These are phyloP conservation scores for Papilio polytes DNA, from an alignment of 1,140 invertebrate species.

Conservation along the genomic window DNA sequence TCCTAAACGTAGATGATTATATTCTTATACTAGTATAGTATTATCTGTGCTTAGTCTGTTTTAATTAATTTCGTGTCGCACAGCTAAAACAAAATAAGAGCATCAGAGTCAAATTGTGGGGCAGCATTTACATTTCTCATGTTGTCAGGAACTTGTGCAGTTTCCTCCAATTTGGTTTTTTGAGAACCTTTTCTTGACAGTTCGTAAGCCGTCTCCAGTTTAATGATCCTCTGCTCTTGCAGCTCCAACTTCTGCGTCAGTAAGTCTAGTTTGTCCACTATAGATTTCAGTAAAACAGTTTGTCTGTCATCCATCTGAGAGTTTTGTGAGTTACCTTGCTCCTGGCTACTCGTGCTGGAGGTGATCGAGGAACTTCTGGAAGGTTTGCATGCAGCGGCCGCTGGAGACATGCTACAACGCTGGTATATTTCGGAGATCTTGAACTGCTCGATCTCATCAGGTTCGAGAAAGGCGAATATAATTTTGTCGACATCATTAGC, in stretches of 20 bases:
- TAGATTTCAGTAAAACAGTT: background rate
- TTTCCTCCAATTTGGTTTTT: background rate
- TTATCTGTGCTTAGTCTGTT: background rate
- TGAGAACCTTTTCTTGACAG: background rate
- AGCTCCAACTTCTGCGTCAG: background rate
- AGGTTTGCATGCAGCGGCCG: no score
- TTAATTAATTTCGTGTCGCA: background rate
- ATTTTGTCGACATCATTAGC: constrained; percentile 60
- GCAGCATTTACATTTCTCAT: background rate
- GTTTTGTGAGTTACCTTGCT: background rate
- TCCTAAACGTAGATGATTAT: background rate
- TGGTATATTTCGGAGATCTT: constrained; percentile 62
- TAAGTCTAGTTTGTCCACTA: constrained; percentile 17
- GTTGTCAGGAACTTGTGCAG: background rate
- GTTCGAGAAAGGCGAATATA: constrained; percentile 48
- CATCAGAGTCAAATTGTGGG: background rate
- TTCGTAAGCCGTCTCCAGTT: constrained; percentile 10
- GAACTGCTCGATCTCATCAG: constrained; percentile 56
- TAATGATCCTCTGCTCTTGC: background rate
- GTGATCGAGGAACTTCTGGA: no score
- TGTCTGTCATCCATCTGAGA: background rate
- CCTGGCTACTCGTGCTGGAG: background rate
- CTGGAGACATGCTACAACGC: constrained; percentile 37
- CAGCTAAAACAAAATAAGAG: constrained; percentile 7
- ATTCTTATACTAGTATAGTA: background rate